A percentile compares a stretch with the other conserved stretches of the same genome.
Evolutionary conservation across 2,797 vertebrate genomes (phyloP).

Genomic region (Hypotaenidia okinawae): DNA sequence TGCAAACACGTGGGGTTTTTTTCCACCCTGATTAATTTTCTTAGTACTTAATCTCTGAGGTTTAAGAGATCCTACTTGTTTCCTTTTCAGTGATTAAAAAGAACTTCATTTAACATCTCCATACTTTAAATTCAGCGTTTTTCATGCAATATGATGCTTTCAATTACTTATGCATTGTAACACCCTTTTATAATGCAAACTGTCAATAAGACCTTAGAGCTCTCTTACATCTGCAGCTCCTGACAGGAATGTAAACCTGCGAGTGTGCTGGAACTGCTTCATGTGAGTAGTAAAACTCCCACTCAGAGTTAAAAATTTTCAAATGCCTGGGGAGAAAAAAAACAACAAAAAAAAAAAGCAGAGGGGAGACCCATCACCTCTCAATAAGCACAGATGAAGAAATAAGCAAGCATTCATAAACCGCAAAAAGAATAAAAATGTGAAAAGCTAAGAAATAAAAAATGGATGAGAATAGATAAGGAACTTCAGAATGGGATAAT

Average conservation of each 20-base stretch:
- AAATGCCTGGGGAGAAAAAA: not conserved
- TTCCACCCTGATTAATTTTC: conserved; percentile 32
- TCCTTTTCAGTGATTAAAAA: conserved; percentile 16
- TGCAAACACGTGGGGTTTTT: not conserved
- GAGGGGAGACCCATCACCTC: not conserved
- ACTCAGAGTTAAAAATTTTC: conserved; percentile 19
- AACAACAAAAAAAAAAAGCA: not conserved
- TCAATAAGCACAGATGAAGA: conserved; percentile 24
- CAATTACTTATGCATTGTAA: conserved; percentile 10
- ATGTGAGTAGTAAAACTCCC: not conserved
- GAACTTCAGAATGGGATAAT: not conserved
- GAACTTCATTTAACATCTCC: not conserved
- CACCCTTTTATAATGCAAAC: conserved; percentile 13
- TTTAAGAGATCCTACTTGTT: conserved; percentile 12
- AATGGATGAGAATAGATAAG: not conserved
- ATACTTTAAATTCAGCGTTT: conserved; percentile 39
- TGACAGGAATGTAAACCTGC: conserved; percentile 35
- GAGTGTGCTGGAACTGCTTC: not conserved
- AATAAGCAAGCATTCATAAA: not conserved
- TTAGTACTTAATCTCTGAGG: conserved; percentile 17
- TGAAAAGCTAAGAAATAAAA: not conserved
- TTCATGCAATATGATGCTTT: conserved; percentile 16
- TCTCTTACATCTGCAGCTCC: not conserved
- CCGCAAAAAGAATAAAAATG: not conserved
- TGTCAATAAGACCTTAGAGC: not conserved